phyloP scores from a whole-genome alignment of 2,797 vertebrate species.

The Limosa lapponica region DNA sequence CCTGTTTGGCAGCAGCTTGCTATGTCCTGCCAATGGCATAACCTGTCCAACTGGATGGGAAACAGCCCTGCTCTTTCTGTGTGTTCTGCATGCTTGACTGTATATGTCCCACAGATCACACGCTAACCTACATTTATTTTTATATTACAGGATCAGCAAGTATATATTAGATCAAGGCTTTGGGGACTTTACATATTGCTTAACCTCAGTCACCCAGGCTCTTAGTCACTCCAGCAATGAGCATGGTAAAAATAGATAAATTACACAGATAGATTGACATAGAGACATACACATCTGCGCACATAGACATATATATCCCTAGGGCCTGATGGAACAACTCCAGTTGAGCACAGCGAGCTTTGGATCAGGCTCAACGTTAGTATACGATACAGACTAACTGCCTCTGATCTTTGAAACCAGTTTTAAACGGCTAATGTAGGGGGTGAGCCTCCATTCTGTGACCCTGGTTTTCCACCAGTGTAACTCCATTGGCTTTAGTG shows the following conservation, averaged over 20 bases:
- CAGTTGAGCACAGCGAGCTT: conserved; percentile 24
- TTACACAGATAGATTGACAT: not conserved
- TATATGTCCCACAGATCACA: conserved; percentile 17
- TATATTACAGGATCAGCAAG: conserved; percentile 56
- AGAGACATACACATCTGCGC: not conserved
- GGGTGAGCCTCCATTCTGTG: not conserved
- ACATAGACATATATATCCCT: conserved; percentile 26
- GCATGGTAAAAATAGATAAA: conserved; percentile 31
- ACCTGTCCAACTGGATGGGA: conserved; percentile 69
- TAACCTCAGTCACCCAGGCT: conserved; percentile 40
- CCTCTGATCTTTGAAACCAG: conserved; percentile 34
- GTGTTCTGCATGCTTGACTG: conserved; percentile 57
- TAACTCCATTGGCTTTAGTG: not conserved
- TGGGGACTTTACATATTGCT: conserved; percentile 62
- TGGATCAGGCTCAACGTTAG: not conserved
- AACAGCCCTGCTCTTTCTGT: conserved; percentile 50
- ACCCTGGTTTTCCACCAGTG: not conserved
- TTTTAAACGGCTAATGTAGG: not conserved
- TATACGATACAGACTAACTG: not conserved
- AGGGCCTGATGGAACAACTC: conserved; percentile 52
- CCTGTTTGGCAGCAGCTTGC: conserved; percentile 69
- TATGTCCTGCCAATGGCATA: conserved; percentile 64
- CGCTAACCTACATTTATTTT: conserved; percentile 62
- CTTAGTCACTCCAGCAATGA: conserved; percentile 33
- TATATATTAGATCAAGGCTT: conserved; percentile 51